Conservation (phyloP, 1,140 invertebrate species). For the Adelges cooleyi region DNA sequence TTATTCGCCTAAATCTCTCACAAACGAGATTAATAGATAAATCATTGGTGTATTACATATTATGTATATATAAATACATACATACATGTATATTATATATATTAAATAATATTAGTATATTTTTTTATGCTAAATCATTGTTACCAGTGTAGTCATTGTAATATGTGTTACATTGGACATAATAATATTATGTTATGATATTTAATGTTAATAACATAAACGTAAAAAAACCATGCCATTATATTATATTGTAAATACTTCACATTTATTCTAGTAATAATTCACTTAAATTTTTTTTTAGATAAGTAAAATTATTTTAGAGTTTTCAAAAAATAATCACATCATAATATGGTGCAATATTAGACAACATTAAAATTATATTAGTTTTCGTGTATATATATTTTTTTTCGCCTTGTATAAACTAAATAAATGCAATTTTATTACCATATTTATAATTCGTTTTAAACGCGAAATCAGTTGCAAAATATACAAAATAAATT, state of each 20-base stretch:
- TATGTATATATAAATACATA: too few relatives aligned
- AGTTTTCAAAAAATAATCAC: conserved; percentile 6
- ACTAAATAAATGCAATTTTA: background rate
- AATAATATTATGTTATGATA: conserved; percentile 16
- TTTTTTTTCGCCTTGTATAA: conserved; percentile 17
- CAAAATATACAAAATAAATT: background rate
- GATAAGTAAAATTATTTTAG: background rate
- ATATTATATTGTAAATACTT: conserved; percentile 16
- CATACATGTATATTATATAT: too few relatives aligned
- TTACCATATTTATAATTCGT: background rate
- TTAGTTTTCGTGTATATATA: conserved; percentile 8
- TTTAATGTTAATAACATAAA: conserved; percentile 16
- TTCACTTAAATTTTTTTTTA: conserved; percentile 8
- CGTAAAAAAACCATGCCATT: conserved; percentile 6
- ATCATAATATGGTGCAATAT: conserved; percentile 25
- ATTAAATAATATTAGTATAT: conserved; percentile 17
- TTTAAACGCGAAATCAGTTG: background rate
- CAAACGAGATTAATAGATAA: too few relatives aligned
- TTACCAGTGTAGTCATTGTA: conserved; percentile 13
- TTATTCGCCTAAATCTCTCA: too few relatives aligned
- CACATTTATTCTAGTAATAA: conserved; percentile 1
- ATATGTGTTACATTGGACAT: background rate
- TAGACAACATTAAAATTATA: background rate
- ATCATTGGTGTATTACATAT: too few relatives aligned
- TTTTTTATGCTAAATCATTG: conserved; percentile 23